Evolutionary conservation across 1,140 invertebrate genomes (phyloP), one percentile per base, ranked within the genome.

Genomic region (Drosophila pruinosa): DNA sequence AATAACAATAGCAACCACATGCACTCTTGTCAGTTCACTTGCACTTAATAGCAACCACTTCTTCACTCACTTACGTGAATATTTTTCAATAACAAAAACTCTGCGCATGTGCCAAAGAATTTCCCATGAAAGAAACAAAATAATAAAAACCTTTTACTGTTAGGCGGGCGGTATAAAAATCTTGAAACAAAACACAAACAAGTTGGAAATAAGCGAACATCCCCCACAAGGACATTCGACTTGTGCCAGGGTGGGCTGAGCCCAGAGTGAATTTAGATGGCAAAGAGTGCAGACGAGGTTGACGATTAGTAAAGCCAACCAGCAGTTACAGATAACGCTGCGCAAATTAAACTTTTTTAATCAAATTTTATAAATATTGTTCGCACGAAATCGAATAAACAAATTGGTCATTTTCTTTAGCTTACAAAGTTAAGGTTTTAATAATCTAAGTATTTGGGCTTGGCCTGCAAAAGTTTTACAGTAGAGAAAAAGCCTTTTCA

Each of bases 121-220:
- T 75, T 75, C 79, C 80, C 65, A 39, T 39, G 24, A 45, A 47
- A 31, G 26, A 34, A 52, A 36, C 58, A 54, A 62, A 52, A 48
- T 50, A 12, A 45, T 6, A 24, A 41, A 68, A 38, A 31, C 5
- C 34, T 43, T 53, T n/a, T 36, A 52, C 36, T 34, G 45, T 54
- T 47, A 24, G 50, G 26, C 57, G 48, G 28, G 74, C 75, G 56
- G 41, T 64, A 56, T 45, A 56, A 39, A 63, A 71, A 41, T 62
- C 57, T 52, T 64, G 48, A 78, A 72, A 76, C 82, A 86, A 85
- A 88, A 85, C 65, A 59, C 69, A 77, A 88, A 77, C 76, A 70
- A 80, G 31, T 56, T 41, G 57, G 31, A 19, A 2, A 31, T 28
- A 17, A 64, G 48, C 34, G 76, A 73, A 58, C 82, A 82, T 82